These are phyloP conservation scores for Drymodes brunneopygia DNA, from an alignment of 2,113 vertebrate genomes.

Conservation along the genomic window DNA sequence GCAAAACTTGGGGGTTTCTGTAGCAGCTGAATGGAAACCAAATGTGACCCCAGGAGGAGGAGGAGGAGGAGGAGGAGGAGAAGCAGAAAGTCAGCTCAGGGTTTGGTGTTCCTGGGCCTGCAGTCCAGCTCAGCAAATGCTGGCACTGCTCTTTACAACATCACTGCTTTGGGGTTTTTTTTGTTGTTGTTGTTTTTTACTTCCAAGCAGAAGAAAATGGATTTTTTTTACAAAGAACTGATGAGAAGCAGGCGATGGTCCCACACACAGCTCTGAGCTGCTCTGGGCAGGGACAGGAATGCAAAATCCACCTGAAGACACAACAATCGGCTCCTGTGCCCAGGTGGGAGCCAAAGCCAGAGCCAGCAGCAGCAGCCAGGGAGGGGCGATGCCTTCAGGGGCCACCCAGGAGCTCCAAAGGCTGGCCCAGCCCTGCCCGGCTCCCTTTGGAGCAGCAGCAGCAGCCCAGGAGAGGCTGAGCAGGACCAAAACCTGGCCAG, in stretches of 20 bases:
- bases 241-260: background rate
- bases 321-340: background rate
- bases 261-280: background rate
- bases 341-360: background rate
- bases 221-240: background rate
- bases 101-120: background rate
- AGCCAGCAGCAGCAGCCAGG: background rate
- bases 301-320: background rate
- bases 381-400: accelerated
- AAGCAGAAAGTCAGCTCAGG: background rate
- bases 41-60: constrained; percentile 4
- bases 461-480: background rate
- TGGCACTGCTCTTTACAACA: background rate
- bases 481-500: background rate
- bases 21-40: constrained; percentile 41
- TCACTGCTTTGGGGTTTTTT: background rate
- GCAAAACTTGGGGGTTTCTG: constrained; percentile 48
- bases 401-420: background rate
- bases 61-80: background rate
- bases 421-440: background rate
- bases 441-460: background rate
- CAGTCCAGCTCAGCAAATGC: background rate
- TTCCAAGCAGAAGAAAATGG: background rate
- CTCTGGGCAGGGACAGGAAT: background rate
- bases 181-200: accelerated